Conservation (phyloP, 1,140 invertebrate species). For the Trichonephila clavipes region DNA sequence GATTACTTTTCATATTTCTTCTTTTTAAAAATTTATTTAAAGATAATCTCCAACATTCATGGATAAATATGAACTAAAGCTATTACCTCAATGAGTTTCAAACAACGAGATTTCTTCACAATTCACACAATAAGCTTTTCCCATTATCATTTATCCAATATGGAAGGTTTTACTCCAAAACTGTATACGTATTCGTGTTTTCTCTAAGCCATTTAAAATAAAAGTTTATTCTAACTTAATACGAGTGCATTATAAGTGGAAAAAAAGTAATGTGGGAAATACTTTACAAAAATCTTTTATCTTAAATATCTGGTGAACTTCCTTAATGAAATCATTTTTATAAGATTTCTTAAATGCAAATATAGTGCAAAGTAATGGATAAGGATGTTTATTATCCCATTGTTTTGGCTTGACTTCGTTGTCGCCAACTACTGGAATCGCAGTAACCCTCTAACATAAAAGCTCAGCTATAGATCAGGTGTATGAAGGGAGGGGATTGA, state of each 20-base stretch:
- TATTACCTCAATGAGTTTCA: too few species aligned
- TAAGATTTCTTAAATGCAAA: neutral
- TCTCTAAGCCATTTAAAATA: neutral
- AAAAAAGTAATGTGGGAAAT: neutral
- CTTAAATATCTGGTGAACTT: neutral
- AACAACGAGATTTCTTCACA: too few species aligned
- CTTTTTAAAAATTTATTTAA: too few species aligned
- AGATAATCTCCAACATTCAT: too few species aligned
- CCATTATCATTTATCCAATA: too few species aligned
- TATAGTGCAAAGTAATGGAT: too few species aligned
- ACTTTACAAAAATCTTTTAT: neutral
- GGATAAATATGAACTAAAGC: too few species aligned
- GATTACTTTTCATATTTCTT: too few species aligned
- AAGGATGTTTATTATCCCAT: neutral
- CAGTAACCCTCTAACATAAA: conserved; percentile 61
- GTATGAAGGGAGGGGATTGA: neutral
- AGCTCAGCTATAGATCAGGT: conserved; percentile 49
- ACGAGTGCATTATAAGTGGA: neutral
- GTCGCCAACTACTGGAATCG: conserved; percentile 35
- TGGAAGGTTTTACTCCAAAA: too few species aligned
- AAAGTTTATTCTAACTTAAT: neutral
- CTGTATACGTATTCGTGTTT: too few species aligned
- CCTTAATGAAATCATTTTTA: neutral
- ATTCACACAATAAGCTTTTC: too few species aligned
- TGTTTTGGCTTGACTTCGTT: neutral